Evolutionary conservation across 2,797 vertebrate species (phyloP).

Genomic region (Limosa lapponica): DNA sequence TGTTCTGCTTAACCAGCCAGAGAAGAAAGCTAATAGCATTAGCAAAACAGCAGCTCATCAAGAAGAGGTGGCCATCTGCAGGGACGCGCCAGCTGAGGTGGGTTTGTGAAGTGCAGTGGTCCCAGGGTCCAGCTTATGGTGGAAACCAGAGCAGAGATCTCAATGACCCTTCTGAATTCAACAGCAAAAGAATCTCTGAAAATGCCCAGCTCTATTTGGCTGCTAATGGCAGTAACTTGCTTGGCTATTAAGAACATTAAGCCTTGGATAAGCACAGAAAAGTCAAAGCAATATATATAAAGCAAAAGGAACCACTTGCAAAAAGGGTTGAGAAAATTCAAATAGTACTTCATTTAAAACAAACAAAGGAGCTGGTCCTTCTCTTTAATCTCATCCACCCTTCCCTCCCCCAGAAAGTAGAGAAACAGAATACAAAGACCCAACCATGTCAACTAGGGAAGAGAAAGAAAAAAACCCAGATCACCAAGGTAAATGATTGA

Average conservation of each 20-base stretch:
- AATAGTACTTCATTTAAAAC: not conserved
- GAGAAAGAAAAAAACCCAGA: not conserved
- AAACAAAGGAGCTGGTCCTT: not conserved
- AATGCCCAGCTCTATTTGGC: not conserved
- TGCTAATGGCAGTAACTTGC: not conserved
- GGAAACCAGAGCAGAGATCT: not conserved
- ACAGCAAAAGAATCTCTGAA: not conserved
- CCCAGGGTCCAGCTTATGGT: not conserved
- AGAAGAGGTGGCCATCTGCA: not conserved
- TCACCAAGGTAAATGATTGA: not conserved
- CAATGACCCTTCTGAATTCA: not conserved
- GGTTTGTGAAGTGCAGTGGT: not conserved
- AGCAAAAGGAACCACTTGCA: not conserved
- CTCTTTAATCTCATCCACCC: not conserved
- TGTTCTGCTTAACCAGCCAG: not conserved
- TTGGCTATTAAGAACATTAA: not conserved
- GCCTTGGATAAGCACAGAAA: not conserved
- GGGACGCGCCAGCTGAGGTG: not conserved
- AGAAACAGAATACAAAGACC: not conserved
- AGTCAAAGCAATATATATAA: not conserved
- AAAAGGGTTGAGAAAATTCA: not conserved
- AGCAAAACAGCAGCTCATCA: not conserved
- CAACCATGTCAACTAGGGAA: not conserved
- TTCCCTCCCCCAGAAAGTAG: not conserved
- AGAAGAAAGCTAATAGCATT: not conserved